phyloP scores from a whole-genome alignment of 1,140 invertebrate genomes.

The Drosophila setifemur region DNA sequence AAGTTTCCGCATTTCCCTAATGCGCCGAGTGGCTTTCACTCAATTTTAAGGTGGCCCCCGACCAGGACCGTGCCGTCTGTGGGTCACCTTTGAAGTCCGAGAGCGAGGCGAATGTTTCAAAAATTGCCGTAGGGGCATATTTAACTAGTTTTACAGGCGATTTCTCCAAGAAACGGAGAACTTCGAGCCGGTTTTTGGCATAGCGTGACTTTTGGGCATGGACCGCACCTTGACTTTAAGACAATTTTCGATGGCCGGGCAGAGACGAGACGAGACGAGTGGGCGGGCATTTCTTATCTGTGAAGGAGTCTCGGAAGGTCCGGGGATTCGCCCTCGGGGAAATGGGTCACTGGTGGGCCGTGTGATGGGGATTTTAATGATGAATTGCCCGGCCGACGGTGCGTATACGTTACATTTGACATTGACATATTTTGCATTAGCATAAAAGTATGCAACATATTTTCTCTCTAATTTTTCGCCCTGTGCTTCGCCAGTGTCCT shows the following conservation, averaged over 20 bases:
- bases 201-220: slow-evolving; percentile 35
- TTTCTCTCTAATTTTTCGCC: slow-evolving; percentile 17
- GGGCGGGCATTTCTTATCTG: not conserved
- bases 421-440: slow-evolving; percentile 74
- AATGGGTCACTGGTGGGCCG: slow-evolving; percentile 18
- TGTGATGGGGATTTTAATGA: slow-evolving; percentile 59
- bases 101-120: slow-evolving; percentile 45
- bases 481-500: slow-evolving; percentile 16
- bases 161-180: slow-evolving; percentile 35
- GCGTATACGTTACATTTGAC: slow-evolving; percentile 65
- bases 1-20: slow-evolving; percentile 58
- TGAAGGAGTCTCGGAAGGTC: not conserved
- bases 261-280: too few species aligned
- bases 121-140: slow-evolving; percentile 71
- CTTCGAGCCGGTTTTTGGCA: slow-evolving; percentile 19
- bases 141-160: slow-evolving; percentile 73
- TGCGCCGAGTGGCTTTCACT: slow-evolving; percentile 53
- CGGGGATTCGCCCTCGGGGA: slow-evolving; percentile 7
- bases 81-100: slow-evolving; percentile 43
- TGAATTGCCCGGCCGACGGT: slow-evolving; percentile 62
- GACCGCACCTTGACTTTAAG: slow-evolving; percentile 65
- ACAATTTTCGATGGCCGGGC: slow-evolving; percentile 37
- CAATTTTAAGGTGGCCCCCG: slow-evolving; percentile 47
- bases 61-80: slow-evolving; percentile 2
- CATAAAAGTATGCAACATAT: slow-evolving; percentile 75